Base-by-base conservation (phyloP, 2,797 vertebrate species). In the Kryptopterus vitreolus region DNA sequence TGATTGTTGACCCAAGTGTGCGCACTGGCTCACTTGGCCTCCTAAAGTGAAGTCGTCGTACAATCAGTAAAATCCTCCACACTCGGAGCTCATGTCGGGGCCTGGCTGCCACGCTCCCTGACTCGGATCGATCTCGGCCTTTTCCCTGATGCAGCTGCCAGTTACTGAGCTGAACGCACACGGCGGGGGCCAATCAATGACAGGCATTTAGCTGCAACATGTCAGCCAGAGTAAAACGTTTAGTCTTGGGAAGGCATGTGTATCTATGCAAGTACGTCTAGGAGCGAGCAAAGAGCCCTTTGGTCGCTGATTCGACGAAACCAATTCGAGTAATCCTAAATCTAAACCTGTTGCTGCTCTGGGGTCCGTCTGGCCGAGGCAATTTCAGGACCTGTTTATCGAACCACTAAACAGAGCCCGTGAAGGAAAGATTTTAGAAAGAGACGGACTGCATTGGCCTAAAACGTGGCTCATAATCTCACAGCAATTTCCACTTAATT, bases 41-140 rank as follows among this genome's bases (percentile, higher is more conserved):
- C 78, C 83, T 62, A 70, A 76, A 70, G 79, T 76, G 79, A 79
- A 75, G 79, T 82, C 81, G 78, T 84, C 84, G 82, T 71, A 83
- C 76, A 86, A 81, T 87, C 81, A 83, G 81, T 75, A 81, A 81
- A 86, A 81, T 83, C 81, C 81, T 82, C 76, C 81, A 78, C 82
- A 81, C 85, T 86, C 68, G 38, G 78, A 79, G n/a, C 18, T 62
- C 79, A 69, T 61, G 58, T 57, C 79, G 75, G 31, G 31, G 35
- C 75, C 38, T 35, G 69, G 38, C 73, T 76, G 73, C 35, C 72
- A 24, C 48, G 57, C 74, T 81, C 76, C 70, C 52, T 65, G 84
- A 58, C 62, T 68, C 59, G 35, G 73, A 85, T 87, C 79, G 77
- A 87, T 86, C 33, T 26, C 48, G 31, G 55, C 53, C 77, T 80